A percentile compares a stretch with the other conserved stretches of the same genome.
These are phyloP conservation scores for Chalcosyrphus nemorum DNA, from an alignment of 2,888 invertebrate species.

Conservation along the genomic window DNA sequence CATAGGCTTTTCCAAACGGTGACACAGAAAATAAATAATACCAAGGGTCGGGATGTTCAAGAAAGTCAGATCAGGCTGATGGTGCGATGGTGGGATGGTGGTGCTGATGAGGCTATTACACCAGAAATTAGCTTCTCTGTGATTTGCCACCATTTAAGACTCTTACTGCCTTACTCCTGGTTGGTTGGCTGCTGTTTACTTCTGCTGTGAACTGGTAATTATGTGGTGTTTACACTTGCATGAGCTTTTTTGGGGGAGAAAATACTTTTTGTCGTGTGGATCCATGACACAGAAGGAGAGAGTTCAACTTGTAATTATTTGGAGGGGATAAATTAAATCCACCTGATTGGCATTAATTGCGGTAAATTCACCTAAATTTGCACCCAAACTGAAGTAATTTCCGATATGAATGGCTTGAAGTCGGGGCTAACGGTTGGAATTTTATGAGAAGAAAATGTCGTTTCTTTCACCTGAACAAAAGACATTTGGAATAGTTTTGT, in stretches of 20 bases:
- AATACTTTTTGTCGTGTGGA: not conserved
- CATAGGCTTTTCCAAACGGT: not conserved
- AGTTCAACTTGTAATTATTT: conserved; percentile 7
- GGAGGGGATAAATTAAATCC: conserved; percentile 9
- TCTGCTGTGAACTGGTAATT: conserved; percentile 5
- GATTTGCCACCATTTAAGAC: conserved; percentile 18
- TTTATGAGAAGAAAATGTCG: not conserved
- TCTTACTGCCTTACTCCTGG: not conserved
- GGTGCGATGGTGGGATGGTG: not conserved
- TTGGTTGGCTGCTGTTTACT: not conserved
- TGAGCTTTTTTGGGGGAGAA: not conserved
- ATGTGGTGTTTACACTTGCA: conserved; percentile 21
- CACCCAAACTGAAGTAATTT: not conserved
- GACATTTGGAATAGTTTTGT: not conserved
- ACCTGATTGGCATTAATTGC: conserved; percentile 42
- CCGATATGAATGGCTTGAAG: conserved; percentile 1
- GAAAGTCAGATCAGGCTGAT: not conserved
- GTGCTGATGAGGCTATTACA: conserved; percentile 22
- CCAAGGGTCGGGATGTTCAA: not conserved
- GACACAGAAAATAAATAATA: not conserved
- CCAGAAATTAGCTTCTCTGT: conserved; percentile 18
- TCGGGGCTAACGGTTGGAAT: not conserved
- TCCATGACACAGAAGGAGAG: not conserved
- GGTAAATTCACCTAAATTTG: not conserved
- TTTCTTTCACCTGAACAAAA: not conserved